A percentile compares a stretch with the other conserved stretches of the same genome.
These are phyloP conservation scores for Gymnoscelis rufifasciata DNA, from an alignment of 2,888 invertebrate species.

Conservation along the genomic window DNA sequence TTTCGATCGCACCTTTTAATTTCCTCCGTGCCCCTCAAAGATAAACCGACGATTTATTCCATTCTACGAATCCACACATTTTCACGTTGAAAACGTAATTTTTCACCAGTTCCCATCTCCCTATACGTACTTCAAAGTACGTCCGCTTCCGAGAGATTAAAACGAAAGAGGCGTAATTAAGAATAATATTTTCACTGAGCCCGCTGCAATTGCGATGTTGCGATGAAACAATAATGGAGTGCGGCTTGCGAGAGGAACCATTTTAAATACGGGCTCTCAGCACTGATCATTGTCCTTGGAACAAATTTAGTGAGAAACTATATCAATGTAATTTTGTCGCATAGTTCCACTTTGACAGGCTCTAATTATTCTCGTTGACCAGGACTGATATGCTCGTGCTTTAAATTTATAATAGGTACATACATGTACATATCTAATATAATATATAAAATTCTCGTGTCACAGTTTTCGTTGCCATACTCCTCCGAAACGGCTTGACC, in stretches of 20 bases:
- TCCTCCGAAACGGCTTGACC: too few relatives aligned
- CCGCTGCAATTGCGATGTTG: constrained; percentile 6
- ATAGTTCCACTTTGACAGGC: too few relatives aligned
- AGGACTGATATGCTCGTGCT: too few relatives aligned
- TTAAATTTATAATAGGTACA: too few relatives aligned
- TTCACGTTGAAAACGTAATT: constrained; percentile 15
- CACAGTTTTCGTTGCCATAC: too few relatives aligned
- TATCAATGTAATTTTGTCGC: too few relatives aligned
- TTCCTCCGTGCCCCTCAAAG: constrained; percentile 10
- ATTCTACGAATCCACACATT: constrained; percentile 17
- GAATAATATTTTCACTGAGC: constrained; percentile 19
- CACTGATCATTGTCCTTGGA: too few relatives aligned
- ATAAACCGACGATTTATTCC: constrained; percentile 12
- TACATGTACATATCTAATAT: too few relatives aligned
- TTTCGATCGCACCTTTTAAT: constrained; percentile 10
- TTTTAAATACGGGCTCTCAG: too few relatives aligned
- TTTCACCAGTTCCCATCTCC: constrained; percentile 13
- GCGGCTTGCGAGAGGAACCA: neutral
- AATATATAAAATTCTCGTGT: too few relatives aligned
- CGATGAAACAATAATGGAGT: constrained; percentile 19
- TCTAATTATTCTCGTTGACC: too few relatives aligned
- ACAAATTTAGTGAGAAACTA: too few relatives aligned
- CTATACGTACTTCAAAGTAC: constrained; percentile 12
- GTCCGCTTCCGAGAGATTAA: constrained; percentile 15
- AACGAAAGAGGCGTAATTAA: constrained; percentile 23